phyloP scores from a whole-genome alignment of 2,113 vertebrate species.

The Sphaerodactylus townsendi region DNA sequence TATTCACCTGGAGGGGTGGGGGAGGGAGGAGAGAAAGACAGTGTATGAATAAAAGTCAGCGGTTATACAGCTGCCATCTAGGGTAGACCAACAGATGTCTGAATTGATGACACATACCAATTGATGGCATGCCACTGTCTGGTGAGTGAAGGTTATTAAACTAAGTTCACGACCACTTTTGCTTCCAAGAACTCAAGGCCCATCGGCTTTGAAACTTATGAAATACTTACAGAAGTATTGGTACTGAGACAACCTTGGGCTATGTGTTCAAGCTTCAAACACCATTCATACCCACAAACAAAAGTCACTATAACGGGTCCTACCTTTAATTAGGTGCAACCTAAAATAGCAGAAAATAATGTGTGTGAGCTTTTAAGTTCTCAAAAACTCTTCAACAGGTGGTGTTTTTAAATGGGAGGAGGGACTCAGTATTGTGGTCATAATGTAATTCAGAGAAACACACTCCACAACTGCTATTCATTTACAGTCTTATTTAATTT shows the following conservation, averaged over 20 bases:
- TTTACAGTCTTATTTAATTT: too few relatives aligned
- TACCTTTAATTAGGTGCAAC: too few relatives aligned
- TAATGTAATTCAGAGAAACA: too few relatives aligned
- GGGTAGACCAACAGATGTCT: background rate
- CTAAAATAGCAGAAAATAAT: too few relatives aligned
- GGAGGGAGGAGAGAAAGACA: background rate
- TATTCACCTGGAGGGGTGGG: constrained; percentile 83
- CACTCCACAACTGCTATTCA: too few relatives aligned
- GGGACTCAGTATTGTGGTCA: too few relatives aligned
- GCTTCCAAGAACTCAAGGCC: background rate
- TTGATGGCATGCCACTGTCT: background rate
- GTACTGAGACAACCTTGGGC: background rate
- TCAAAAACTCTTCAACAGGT: too few relatives aligned
- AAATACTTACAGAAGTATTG: too few relatives aligned
- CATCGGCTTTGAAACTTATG: background rate
- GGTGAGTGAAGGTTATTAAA: background rate
- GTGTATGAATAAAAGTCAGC: constrained; percentile 6
- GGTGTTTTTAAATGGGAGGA: too few relatives aligned
- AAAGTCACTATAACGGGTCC: too few relatives aligned
- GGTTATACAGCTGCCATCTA: background rate
- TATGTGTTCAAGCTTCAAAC: background rate
- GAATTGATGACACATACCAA: background rate
- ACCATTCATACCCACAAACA: background rate
- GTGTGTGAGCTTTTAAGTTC: too few relatives aligned
- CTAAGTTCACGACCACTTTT: background rate